A percentile compares a stretch with the other conserved stretches of the same genome.
Evolutionary conservation across 2,113 vertebrate species (phyloP).

Genomic region (Loxodonta africana): DNA sequence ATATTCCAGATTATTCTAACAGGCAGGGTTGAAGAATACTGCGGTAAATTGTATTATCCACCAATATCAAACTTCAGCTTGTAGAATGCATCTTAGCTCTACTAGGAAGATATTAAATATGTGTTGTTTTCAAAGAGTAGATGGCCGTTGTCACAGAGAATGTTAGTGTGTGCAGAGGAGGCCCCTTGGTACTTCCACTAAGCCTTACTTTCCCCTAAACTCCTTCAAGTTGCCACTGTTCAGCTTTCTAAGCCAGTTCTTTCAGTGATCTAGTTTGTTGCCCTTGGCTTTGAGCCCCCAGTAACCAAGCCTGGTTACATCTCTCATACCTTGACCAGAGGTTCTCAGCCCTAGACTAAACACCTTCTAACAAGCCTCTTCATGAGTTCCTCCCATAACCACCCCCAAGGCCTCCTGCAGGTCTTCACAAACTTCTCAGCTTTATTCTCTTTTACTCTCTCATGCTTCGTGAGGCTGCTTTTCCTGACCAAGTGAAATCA

Average conservation of each 20-base stretch:
- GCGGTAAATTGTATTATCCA: neutral
- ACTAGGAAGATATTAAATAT: neutral
- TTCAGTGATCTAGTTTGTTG: neutral
- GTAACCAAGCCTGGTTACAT: neutral
- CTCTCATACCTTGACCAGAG: neutral
- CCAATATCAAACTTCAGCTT: neutral
- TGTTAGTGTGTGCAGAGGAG: neutral
- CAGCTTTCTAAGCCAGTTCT: neutral
- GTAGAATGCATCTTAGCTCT: neutral
- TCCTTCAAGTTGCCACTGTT: neutral
- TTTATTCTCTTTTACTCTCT: neutral
- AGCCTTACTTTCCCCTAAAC: neutral
- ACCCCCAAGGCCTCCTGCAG: neutral
- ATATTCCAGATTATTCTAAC: neutral
- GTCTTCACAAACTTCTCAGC: neutral
- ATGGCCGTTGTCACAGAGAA: neutral
- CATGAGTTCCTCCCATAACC: no score
- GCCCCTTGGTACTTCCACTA: neutral
- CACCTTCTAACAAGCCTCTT: neutral
- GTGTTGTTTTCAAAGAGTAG: neutral
- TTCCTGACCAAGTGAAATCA: neutral
- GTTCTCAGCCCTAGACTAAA: neutral
- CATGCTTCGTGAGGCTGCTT: neutral
- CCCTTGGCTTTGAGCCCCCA: neutral
- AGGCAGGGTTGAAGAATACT: neutral